phyloP scores from a whole-genome alignment of 2,113 vertebrate species.

The Cygnus atratus region DNA sequence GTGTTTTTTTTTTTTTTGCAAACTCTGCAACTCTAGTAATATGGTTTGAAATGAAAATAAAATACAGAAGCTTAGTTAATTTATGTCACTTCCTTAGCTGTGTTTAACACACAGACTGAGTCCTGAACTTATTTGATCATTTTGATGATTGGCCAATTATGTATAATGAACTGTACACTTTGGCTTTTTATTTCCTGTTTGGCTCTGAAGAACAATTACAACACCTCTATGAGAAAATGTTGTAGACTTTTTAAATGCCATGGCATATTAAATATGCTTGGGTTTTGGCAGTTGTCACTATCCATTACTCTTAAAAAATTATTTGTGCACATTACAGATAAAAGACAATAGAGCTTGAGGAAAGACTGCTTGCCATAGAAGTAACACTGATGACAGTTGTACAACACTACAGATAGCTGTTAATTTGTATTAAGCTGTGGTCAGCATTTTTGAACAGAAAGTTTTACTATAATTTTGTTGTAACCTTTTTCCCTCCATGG shows the following conservation, averaged over 20 bases:
- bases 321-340: background rate
- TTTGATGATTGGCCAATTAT: conserved; percentile 54
- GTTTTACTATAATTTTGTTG: background rate
- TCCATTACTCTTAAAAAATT: background rate
- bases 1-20: conserved; percentile 41
- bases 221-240: background rate
- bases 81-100: conserved; percentile 55
- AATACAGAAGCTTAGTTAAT: conserved; percentile 71
- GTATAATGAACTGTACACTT: conserved; percentile 17
- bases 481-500: background rate
- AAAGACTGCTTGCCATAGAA: conserved; percentile 4
- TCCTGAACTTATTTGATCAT: conserved; percentile 54
- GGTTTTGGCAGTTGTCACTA: background rate
- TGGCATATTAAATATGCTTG: background rate
- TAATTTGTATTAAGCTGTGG: background rate
- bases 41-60: conserved; percentile 66
- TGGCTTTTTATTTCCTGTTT: conserved; percentile 49
- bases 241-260: conserved; percentile 12
- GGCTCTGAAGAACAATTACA: conserved; percentile 13
- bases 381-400: background rate
- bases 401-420: background rate
- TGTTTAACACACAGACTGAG: conserved; percentile 48
- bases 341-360: conserved; percentile 6
- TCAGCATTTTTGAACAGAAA: background rate
- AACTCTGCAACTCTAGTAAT: conserved; percentile 12